Base-by-base conservation (phyloP, 1,140 invertebrate species). In the Euglossa dilemma region DNA sequence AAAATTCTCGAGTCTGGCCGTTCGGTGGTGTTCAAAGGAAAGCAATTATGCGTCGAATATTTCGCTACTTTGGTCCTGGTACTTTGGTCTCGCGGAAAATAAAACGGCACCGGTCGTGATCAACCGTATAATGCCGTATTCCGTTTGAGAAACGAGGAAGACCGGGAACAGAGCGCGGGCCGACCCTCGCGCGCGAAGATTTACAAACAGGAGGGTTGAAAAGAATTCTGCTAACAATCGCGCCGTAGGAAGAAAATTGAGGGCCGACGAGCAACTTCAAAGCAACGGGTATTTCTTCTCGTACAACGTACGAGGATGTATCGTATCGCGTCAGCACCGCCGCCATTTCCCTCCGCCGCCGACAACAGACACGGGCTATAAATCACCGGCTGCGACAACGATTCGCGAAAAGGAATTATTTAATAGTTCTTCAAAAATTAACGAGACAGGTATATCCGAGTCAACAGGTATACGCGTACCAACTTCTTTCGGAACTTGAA, bases 191-290 rank as follows among this genome's bases (percentile, higher is more conserved):
- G 11, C 25, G 59, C 61, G 28, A 54, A 43, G 63, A 69, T 78
- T 78, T 78, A 56, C 50, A 69, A 78, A 69, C 75, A 56, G 50
- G 52, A 54, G 52, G 77, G 66, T 72, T 70, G 56, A 36, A 80
- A 80, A 80, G 77, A 72, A 80, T 72, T 80, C 47, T n/a, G 56
- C 67, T 80, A 80, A 80, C 77, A 52, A 80, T 71, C 43, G 25
- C 36, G 36, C 23, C 18, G 66, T 70, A 28, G 66, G 12, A 70
- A 8, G 76, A 79, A 79, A 79, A 79, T 70, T 50, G 66, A 59
- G 54, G 43, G 20, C 45, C 66, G 52, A 47, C 52, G 45, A 45
- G 66, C 25, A 14, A n/a, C 67, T 78, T 78, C 75, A 78, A 80
- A 70, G 77, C 11, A 18, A 61, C 12, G 54, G 11, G 43, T 43